Evolutionary conservation across 2,797 vertebrate species (phyloP), one percentile per base, ranked within the genome.

Genomic region (Adrianichthys oophorus): DNA sequence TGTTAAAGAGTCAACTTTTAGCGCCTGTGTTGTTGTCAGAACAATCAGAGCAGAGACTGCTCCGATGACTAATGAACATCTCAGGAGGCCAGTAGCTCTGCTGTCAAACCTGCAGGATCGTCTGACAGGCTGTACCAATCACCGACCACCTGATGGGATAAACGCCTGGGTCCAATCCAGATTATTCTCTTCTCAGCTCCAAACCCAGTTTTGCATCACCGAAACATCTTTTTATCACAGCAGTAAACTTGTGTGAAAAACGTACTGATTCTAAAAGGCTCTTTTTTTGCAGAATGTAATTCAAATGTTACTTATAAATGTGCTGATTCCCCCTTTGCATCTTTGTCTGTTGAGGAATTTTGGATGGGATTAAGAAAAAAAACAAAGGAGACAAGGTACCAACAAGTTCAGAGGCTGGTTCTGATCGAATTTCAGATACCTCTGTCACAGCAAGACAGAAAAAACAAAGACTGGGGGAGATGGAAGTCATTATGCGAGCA

Each of bases 41-140:
- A 13, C 21, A 45, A 23, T 66, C 23, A 45, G 21, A 42, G 8
- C 44, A 26, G 29, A 62, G 4, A 56, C 26, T 37, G 52, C 50
- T 62, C 52, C 29, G 57, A 32, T 4, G 41, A 48, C 37, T 76
- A 76, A 79, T 70, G 65, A 79, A 19, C 18, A 12, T 19, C 68
- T 59, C 41, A 4, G 70, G 69, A 73, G 59, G 59, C 55, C 59
- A 41, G 55, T 56, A 45, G 67, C 41, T 53, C 60, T 32, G 56
- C 48, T n/a, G 40, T 49, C 59, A 70, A 15, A 37, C 45, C 74
- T 76, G 65, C 68, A 74, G 70, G 52, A 60, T 45, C 29, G 58
- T 68, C 37, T 76, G 60, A 62, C 64, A 61, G 57, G 62, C 64
- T 40, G 69, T 58, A 15, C 58, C 78, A 83, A 70, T 78, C 78